phyloP scores from a whole-genome alignment of 1,140 invertebrate species.

The Heliconius hewitsoni region DNA sequence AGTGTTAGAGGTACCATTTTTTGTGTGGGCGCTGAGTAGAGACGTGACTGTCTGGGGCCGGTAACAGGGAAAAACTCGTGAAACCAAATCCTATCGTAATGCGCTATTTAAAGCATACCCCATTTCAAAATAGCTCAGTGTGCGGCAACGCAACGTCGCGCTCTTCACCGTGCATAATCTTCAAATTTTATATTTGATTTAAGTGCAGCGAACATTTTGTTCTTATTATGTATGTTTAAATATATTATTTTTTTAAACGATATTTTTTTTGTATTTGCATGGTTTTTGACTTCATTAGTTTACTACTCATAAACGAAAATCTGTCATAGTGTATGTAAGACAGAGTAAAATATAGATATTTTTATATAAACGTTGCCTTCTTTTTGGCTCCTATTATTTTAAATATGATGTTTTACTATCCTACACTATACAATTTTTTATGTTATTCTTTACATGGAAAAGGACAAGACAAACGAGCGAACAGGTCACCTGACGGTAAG shows the following conservation, averaged over 20 bases:
- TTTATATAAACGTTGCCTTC: background rate
- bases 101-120: constrained; percentile 81
- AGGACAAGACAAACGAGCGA: no score
- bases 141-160: constrained; percentile 74
- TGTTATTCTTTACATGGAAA: no score
- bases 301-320: no score
- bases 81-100: constrained; percentile 81
- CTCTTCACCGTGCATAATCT: constrained; percentile 75
- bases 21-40: constrained; percentile 63
- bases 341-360: no score
- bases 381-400: background rate
- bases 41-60: constrained; percentile 61
- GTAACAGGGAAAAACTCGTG: constrained; percentile 78
- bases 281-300: background rate
- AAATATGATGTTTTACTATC: background rate
- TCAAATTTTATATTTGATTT: constrained; percentile 77
- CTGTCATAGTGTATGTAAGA: no score
- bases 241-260: background rate
- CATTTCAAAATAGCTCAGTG: constrained; percentile 78
- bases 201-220: constrained; percentile 63
- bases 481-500: no score
- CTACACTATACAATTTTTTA: no score
- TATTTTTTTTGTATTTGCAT: background rate
- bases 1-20: constrained; percentile 60
- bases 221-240: background rate